A percentile compares a stretch with the other conserved stretches of the same genome.
phyloP scores from a whole-genome alignment of 2,888 invertebrate genomes.

The Caenorhabditis panamensis region DNA sequence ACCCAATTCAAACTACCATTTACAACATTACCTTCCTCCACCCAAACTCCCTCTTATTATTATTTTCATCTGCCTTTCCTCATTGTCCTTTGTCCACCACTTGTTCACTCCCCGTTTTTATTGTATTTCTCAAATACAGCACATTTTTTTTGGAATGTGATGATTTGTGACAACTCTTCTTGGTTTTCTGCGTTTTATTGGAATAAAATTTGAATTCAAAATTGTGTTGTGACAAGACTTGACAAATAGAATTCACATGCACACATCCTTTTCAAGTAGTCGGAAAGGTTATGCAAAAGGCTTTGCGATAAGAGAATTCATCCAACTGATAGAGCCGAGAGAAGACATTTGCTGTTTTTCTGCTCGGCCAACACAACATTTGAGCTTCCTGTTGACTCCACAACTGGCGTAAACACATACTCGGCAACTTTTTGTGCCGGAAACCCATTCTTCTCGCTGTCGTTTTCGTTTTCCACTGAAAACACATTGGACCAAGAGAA shows the following conservation, averaged over 20 bases:
- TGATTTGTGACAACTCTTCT: conserved; percentile 39
- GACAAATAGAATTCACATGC: too few relatives aligned
- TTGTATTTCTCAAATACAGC: conserved; percentile 47
- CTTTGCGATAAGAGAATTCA: not conserved
- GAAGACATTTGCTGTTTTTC: not conserved
- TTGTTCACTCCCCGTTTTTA: conserved; percentile 20
- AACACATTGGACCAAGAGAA: conserved; percentile 6
- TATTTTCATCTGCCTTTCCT: conserved; percentile 21
- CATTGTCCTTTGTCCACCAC: conserved; percentile 2
- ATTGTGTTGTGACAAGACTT: conserved; percentile 12
- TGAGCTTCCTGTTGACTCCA: conserved; percentile 32
- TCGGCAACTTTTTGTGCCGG: conserved; percentile 11
- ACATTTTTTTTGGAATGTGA: conserved; percentile 44
- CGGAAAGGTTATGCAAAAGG: too few relatives aligned
- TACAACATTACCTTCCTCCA: conserved; percentile 18
- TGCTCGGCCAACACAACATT: conserved; percentile 14
- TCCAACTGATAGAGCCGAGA: not conserved
- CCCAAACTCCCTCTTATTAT: conserved; percentile 19
- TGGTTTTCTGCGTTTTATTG: conserved; percentile 30
- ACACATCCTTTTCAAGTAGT: too few relatives aligned
- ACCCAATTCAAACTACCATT: too few relatives aligned
- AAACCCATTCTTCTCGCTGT: conserved; percentile 6
- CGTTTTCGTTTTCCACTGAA: not conserved
- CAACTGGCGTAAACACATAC: conserved; percentile 6
- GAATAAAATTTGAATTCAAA: conserved; percentile 59